Conservation (phyloP, 2,113 vertebrate genomes). For the Donacobius atricapilla region DNA sequence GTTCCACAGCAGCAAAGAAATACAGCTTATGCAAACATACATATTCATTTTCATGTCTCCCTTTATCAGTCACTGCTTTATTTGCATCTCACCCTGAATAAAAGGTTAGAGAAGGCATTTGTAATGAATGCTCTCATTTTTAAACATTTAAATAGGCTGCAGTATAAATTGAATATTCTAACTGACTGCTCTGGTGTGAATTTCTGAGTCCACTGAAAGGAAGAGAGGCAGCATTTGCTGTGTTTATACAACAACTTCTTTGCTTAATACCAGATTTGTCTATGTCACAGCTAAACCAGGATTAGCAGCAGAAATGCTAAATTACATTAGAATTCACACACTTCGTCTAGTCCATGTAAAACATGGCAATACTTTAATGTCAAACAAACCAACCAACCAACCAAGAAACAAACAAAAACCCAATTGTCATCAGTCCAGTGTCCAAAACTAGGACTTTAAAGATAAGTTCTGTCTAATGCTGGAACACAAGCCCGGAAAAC, state of each 20-base stretch:
- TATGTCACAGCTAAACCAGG: slow-evolving; percentile 11
- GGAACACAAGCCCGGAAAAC: neutral
- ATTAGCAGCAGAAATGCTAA: slow-evolving; percentile 15
- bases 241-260: neutral
- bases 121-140: neutral
- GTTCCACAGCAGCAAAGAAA: neutral
- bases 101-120: neutral
- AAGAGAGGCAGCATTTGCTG: neutral
- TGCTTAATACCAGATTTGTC: slow-evolving; percentile 23
- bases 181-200: neutral
- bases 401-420: neutral
- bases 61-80: neutral
- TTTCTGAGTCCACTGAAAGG: neutral
- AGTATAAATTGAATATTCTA: neutral
- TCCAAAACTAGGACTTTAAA: neutral
- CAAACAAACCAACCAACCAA: neutral
- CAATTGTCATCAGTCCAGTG: neutral
- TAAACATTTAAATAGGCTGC: neutral
- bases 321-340: neutral
- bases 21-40: neutral
- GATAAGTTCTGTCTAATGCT: neutral
- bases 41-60: neutral
- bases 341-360: neutral
- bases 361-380: neutral
- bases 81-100: neutral